A percentile compares a stretch with the other conserved stretches of the same genome.
These are phyloP conservation scores for Tinea trinotella DNA, from an alignment of 2,888 invertebrate species.

Conservation along the genomic window DNA sequence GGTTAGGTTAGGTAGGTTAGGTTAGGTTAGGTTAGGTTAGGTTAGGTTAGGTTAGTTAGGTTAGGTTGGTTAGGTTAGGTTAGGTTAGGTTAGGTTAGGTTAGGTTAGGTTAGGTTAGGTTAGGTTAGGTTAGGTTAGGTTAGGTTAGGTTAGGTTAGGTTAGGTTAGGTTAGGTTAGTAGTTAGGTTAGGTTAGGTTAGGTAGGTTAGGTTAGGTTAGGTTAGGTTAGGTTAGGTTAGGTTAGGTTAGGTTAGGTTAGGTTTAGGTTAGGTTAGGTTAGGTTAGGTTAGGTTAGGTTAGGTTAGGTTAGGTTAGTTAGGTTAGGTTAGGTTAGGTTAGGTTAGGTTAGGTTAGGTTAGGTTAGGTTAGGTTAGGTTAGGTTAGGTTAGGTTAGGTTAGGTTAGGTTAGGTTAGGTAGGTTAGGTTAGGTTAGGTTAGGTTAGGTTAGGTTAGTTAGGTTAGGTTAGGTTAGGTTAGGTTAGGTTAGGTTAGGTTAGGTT, in stretches of 20 bases:
- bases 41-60: slow-evolving; percentile 20
- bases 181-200: too few relatives aligned
- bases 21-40: slow-evolving; percentile 20
- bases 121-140: slow-evolving; percentile 22
- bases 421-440: slow-evolving; percentile 24
- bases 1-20: slow-evolving; percentile 20
- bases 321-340: slow-evolving; percentile 25
- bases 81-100: slow-evolving; percentile 23
- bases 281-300: slow-evolving; percentile 25
- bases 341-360: slow-evolving; percentile 25
- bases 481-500: slow-evolving; percentile 24
- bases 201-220: too few relatives aligned
- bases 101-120: slow-evolving; percentile 23
- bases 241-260: slow-evolving; percentile 23
- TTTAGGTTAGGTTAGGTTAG: slow-evolving; percentile 24
- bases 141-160: slow-evolving; percentile 23
- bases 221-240: slow-evolving; percentile 23
- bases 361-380: slow-evolving; percentile 23
- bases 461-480: slow-evolving; percentile 22
- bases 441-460: slow-evolving; percentile 24
- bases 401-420: slow-evolving; percentile 24
- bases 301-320: slow-evolving; percentile 25
- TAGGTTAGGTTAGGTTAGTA: slow-evolving; percentile 23
- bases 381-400: slow-evolving; percentile 23
- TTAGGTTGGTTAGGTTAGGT: too few relatives aligned